These are phyloP conservation scores for Bubalus kerabau DNA, from an alignment of 2,113 vertebrate species.

Conservation along the genomic window DNA sequence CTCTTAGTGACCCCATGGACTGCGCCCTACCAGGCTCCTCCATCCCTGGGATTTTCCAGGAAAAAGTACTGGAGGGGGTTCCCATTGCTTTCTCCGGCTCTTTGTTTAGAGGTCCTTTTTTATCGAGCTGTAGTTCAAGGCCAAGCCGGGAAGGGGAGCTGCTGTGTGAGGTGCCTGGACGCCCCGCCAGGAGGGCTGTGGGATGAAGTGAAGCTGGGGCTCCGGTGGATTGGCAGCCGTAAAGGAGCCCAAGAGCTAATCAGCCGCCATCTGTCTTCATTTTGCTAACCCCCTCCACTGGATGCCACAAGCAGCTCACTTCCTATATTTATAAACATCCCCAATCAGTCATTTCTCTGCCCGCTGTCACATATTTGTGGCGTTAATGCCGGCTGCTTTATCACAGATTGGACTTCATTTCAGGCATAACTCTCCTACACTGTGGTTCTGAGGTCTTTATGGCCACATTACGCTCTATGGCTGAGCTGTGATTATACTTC, in stretches of 20 bases:
- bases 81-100: too few species aligned
- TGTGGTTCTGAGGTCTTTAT: conserved; percentile 69
- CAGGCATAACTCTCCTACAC: conserved; percentile 64
- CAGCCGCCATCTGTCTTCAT: conserved; percentile 71
- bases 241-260: conserved; percentile 44
- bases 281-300: conserved; percentile 70
- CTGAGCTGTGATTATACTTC: conserved; percentile 68
- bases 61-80: too few species aligned
- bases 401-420: conserved; percentile 71
- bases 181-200: not conserved
- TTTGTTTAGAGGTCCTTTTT: not conserved
- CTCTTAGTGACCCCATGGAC: too few species aligned
- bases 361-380: conserved; percentile 68
- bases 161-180: not conserved
- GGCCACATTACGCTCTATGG: conserved; percentile 49
- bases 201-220: not conserved
- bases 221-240: conserved; percentile 44
- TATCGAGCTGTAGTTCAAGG: not conserved
- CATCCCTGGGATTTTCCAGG: too few species aligned
- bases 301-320: conserved; percentile 66
- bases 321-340: conserved; percentile 74
- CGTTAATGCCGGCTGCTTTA: conserved; percentile 65
- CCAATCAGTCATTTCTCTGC: conserved; percentile 74
- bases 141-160: not conserved
- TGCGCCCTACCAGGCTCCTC: too few species aligned